Evolutionary conservation across 1,140 invertebrate species (phyloP).

Genomic region (Venustaconcha ellipsiformis): DNA sequence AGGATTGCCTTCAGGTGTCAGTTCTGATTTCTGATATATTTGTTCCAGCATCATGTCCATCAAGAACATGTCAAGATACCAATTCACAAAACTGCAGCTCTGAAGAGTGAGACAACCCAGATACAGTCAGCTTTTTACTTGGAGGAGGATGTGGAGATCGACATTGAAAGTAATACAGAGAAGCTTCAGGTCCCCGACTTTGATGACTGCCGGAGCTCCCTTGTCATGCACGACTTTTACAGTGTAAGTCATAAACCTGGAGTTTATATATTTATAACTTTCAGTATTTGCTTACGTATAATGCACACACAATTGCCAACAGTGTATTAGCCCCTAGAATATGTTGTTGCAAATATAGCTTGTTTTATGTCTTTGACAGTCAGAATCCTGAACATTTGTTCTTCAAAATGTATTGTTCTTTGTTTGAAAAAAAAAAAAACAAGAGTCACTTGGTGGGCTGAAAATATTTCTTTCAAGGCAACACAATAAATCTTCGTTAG

Average conservation of each 20-base stretch:
- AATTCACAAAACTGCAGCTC: too few relatives aligned
- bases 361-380: background rate
- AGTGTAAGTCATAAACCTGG: constrained; percentile 70
- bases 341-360: background rate
- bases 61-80: too few relatives aligned
- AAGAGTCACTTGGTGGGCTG: too few relatives aligned
- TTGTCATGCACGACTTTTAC: constrained; percentile 92
- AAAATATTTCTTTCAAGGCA: too few relatives aligned
- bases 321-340: background rate
- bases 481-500: too few relatives aligned
- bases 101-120: too few relatives aligned
- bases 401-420: too few relatives aligned
- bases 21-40: too few relatives aligned
- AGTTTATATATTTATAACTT: background rate
- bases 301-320: background rate
- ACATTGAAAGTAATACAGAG: constrained; percentile 80
- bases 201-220: constrained; percentile 79
- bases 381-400: background rate
- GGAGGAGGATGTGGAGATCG: constrained; percentile 76
- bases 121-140: constrained; percentile 30
- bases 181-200: constrained; percentile 86
- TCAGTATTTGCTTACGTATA: background rate
- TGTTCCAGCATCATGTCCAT: too few relatives aligned
- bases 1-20: too few relatives aligned
- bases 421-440: too few relatives aligned